Evolutionary conservation across 2,888 invertebrate species (phyloP), one percentile per base, ranked within the genome.

Genomic region (Pasiphila rectangulata): DNA sequence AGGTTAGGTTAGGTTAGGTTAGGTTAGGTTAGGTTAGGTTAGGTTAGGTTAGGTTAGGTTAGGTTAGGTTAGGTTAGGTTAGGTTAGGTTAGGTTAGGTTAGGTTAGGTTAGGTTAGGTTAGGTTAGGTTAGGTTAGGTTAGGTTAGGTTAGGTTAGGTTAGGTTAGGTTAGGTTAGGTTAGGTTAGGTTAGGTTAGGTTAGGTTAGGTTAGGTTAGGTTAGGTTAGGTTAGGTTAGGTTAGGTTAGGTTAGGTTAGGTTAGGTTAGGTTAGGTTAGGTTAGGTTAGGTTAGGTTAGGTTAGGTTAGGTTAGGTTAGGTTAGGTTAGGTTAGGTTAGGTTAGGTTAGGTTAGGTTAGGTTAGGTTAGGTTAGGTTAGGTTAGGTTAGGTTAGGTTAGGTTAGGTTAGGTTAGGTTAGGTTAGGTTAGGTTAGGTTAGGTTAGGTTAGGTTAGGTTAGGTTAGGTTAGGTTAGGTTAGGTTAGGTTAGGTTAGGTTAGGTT

Each of bases 251-350:
- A 37, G 37, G 37, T 37, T 43, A 43, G 38, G 43, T 43, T 39
- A 58, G 54, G 54, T 54, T 52, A 58, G 42, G 41, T 42, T 42
- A 30, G 42, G 42, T 42, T 42, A 34, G 34, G 42, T 34, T 42
- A 42, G 42, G 42, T 42, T 42, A 42, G 42, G 42, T 42, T 42
- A 38, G 38, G 45, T 38, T 45, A 38, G 46, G 51, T 54, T 52
- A 47, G 54, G 51, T 50, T 47, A 42, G 47, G 57, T 54, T 56
- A 53, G 56, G 60, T 54, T 59, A 54, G 57, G 61, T 59, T 59
- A 55, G 56, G 61, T 56, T 58, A 56, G 56, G 57, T 58, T 58
- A 56, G 55, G 56, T 56, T 56, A 54, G 38, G 48, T 42, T 42
- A 45, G 45, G 45, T 51, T 51, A 51, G 42, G 42, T 42, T 34